Evolutionary conservation across 2,113 vertebrate species (phyloP).

Genomic region (Melanotaenia duboulayi): DNA sequence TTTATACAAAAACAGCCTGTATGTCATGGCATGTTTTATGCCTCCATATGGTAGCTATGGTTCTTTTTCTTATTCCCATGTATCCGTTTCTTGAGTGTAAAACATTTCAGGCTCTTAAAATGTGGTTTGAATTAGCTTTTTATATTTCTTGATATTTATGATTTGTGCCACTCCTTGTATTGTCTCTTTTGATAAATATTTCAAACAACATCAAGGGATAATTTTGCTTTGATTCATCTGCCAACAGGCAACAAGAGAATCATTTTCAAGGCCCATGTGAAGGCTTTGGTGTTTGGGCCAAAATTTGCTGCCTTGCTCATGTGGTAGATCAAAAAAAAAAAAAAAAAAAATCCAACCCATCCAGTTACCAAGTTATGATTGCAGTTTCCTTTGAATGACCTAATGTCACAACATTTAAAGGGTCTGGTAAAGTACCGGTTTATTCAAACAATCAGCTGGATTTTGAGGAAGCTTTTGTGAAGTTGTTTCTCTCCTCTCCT

Average conservation of each 20-base stretch:
- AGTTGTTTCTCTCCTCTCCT: background rate
- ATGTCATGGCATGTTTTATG: constrained; percentile 59
- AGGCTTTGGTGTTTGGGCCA: constrained; percentile 79
- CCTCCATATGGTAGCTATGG: constrained; percentile 70
- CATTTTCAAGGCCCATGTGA: constrained; percentile 72
- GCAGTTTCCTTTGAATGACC: constrained; percentile 48
- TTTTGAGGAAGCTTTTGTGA: background rate
- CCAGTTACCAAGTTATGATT: constrained; percentile 59
- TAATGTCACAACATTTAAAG: constrained; percentile 44
- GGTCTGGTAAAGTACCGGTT: constrained; percentile 41
- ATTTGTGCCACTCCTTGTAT: constrained; percentile 84
- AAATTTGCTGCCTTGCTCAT: constrained; percentile 70
- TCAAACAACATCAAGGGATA: constrained; percentile 82
- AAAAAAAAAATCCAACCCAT: constrained; percentile 54
- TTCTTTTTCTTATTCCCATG: constrained; percentile 45
- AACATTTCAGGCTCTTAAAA: constrained; percentile 61
- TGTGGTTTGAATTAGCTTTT: constrained; percentile 81
- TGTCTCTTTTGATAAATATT: constrained; percentile 86
- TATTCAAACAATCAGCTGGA: constrained; percentile 16
- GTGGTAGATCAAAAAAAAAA: constrained; percentile 49
- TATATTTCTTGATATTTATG: constrained; percentile 84
- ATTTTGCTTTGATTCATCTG: constrained; percentile 80
- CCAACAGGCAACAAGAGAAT: constrained; percentile 81
- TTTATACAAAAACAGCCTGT: constrained; percentile 55
- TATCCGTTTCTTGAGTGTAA: constrained; percentile 61